Evolutionary conservation across 92 coral and sea anemone species (phyloP), one percentile per base, ranked within the genome.

Genomic region (Virgularia gustaviana): DNA sequence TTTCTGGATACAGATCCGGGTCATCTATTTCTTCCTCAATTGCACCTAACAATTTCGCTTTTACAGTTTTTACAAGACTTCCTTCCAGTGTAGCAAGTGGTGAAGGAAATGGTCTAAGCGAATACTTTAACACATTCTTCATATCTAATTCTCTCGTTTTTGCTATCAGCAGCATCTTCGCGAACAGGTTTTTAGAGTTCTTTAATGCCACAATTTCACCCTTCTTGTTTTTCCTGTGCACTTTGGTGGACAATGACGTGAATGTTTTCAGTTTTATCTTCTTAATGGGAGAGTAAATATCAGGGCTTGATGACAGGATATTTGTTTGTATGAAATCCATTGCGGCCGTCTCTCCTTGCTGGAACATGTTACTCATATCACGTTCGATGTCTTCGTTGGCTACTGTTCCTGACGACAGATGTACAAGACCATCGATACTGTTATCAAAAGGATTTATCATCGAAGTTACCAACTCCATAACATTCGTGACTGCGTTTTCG

Each of bases 121-220:
- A 80, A 27, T 79, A 80, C 25, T 58, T 52, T 41, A 84, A 39
- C 15, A 78, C 77, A 16, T 73, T 76, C 70, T 65, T 53, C 79
- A 79, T 79, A 18, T 78, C 78, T 12, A 65, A 53, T 67, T 79
- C 66, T 68, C 88, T 64, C 59, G 76, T 79, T 83, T 61, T 70
- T 41, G 84, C 84, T 63, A 79, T 83, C 29, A 83, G 23, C 77
- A 79, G 54, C 81, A 81, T 81, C 35, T 72, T 79, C 18, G 83
- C 86, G 72, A 85, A 85, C 63, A 85, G 64, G 16, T 41, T 41
- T 16, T 41, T 41, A 9, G 47, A 41, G 47, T 41, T 41, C 47
- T 41, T 41, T 41, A 41, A 41, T 41, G 47, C 47, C 47, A 41
- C 47, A 16, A 41, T 41, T 16, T 41, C 47, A 41, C 47, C 47